phyloP scores from a whole-genome alignment of 2,113 vertebrate species.

The Tor tambroides region DNA sequence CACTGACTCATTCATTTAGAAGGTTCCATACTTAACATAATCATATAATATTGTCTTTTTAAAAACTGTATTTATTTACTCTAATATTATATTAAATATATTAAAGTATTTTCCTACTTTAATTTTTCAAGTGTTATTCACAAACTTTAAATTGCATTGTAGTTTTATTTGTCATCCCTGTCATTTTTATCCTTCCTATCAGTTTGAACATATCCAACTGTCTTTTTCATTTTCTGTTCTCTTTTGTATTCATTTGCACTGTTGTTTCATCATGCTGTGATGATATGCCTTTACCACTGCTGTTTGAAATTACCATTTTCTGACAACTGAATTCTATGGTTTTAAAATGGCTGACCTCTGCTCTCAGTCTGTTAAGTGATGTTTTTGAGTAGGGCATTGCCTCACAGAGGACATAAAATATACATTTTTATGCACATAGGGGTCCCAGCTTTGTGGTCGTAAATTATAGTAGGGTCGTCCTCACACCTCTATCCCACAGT shows the following conservation, averaged over 20 bases:
- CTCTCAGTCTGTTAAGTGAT: constrained; percentile 32
- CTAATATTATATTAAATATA: not conserved
- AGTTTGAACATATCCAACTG: constrained; percentile 1
- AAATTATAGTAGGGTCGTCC: constrained; percentile 54
- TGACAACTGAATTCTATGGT: constrained; percentile 55
- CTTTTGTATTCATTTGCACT: constrained; percentile 14
- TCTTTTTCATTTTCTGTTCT: not conserved
- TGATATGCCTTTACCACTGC: not conserved
- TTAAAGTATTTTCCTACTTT: not conserved
- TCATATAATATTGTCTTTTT: not conserved
- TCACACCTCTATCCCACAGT: constrained; percentile 34
- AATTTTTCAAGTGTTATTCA: not conserved
- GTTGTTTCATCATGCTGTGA: constrained; percentile 27
- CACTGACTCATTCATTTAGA: not conserved
- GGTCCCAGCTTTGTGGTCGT: constrained; percentile 26
- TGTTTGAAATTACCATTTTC: constrained; percentile 30
- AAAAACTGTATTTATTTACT: too few relatives aligned
- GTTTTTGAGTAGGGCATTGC: constrained; percentile 46
- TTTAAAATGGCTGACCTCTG: constrained; percentile 47
- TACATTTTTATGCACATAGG: constrained; percentile 38
- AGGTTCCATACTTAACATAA: not conserved
- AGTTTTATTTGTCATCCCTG: not conserved
- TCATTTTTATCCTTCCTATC: not conserved
- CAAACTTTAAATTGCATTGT: not conserved
- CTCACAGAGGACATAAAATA: constrained; percentile 40